Evolutionary conservation across 2,797 vertebrate species (phyloP).

Genomic region (Taeniopygia guttata): DNA sequence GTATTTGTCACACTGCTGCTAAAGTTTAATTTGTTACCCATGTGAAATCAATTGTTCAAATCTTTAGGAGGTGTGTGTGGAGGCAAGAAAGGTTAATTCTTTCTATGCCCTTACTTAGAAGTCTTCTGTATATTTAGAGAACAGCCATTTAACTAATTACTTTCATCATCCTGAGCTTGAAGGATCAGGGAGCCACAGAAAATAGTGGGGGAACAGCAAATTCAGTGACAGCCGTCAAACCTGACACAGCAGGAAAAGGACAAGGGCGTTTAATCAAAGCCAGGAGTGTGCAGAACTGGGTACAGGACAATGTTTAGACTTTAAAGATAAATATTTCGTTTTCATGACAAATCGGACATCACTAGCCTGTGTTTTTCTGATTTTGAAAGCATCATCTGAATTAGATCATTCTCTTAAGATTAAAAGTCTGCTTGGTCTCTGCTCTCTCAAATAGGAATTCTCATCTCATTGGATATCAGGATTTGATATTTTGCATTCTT

Average conservation of each 20-base stretch:
- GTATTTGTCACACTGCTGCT: background rate
- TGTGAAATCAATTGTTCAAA: conserved; percentile 10
- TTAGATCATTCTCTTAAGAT: background rate
- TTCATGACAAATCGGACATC: background rate
- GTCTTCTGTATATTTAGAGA: background rate
- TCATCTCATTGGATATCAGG: background rate
- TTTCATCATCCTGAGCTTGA: background rate
- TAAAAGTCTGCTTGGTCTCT: background rate
- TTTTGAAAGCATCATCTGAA: background rate
- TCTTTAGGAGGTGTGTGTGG: background rate
- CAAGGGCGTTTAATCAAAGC: background rate
- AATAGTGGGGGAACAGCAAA: background rate
- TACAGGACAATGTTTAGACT: background rate
- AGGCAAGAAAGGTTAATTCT: background rate
- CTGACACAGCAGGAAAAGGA: background rate
- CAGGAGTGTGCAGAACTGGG: background rate
- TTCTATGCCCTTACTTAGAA: background rate
- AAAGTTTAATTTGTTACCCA: background rate
- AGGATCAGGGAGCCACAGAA: background rate
- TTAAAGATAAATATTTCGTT: background rate
- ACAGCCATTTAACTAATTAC: background rate
- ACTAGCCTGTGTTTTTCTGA: background rate
- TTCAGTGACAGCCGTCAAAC: background rate
- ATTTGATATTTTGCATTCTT: background rate
- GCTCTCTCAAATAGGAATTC: background rate